These are phyloP conservation scores for Girardinichthys multiradiatus DNA, from an alignment of 2,113 vertebrate species.

Conservation along the genomic window DNA sequence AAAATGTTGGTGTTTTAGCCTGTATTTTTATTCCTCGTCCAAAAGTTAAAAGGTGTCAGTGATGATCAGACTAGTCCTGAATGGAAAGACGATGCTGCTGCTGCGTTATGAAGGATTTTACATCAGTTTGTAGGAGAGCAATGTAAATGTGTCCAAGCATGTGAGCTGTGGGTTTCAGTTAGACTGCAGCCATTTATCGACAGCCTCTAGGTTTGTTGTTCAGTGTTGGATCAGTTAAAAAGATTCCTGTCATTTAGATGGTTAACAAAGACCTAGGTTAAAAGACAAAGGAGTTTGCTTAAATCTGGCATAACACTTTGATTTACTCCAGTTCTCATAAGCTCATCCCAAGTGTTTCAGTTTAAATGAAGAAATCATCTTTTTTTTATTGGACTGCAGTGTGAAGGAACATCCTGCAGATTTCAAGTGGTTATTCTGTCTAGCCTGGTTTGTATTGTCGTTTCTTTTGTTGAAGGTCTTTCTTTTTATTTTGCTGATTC, in stretches of 20 bases:
- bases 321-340: slow-evolving; percentile 2
- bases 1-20: slow-evolving; percentile 8
- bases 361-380: slow-evolving; percentile 6
- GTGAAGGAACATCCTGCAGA: slow-evolving; percentile 29
- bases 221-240: neutral
- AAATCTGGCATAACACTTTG: neutral
- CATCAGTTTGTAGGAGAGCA: neutral
- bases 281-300: neutral
- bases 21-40: neutral
- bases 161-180: neutral
- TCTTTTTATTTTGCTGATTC: too few relatives aligned
- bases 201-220: neutral
- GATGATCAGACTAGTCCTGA: neutral
- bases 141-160: neutral
- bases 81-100: too few relatives aligned
- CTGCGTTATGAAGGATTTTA: neutral
- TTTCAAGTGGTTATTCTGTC: slow-evolving; percentile 1
- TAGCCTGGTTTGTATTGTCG: neutral
- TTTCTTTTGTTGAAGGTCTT: neutral
- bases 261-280: neutral
- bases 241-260: too few relatives aligned
- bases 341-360: slow-evolving; percentile 17
- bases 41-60: neutral
- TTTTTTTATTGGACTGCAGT: neutral
- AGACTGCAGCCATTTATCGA: neutral